A percentile compares a stretch with the other conserved stretches of the same genome.
Evolutionary conservation across 2,113 vertebrate genomes (phyloP).

Genomic region (Coptodon rendalli): DNA sequence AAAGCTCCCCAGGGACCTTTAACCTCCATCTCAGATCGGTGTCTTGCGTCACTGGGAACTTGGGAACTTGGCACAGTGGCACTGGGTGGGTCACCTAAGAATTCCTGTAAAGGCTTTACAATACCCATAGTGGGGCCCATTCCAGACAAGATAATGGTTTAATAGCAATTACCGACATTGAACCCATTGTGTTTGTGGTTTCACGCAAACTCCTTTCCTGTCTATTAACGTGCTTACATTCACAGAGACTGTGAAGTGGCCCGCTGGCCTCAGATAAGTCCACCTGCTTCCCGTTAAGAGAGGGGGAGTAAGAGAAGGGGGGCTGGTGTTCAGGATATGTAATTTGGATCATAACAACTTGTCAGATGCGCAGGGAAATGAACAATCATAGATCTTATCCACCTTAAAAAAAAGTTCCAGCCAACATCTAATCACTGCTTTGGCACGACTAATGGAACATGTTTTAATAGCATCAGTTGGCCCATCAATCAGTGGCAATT

Average conservation of each 20-base stretch:
- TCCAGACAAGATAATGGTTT: neutral
- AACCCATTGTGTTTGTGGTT: slow-evolving; percentile 38
- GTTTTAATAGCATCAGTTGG: neutral
- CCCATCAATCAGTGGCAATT: slow-evolving; percentile 10
- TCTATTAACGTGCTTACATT: neutral
- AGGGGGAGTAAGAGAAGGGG: neutral
- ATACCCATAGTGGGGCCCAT: neutral
- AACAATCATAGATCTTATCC: neutral
- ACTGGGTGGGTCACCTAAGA: neutral
- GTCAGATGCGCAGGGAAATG: neutral
- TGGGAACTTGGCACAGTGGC: slow-evolving; percentile 9
- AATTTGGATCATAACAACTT: neutral
- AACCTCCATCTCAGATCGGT: neutral
- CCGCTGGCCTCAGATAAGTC: slow-evolving; percentile 13
- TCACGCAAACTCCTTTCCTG: slow-evolving; percentile 40
- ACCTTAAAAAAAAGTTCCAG: neutral
- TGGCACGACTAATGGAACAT: neutral
- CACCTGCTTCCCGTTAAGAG: slow-evolving; percentile 34
- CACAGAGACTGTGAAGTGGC: neutral
- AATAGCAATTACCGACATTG: neutral
- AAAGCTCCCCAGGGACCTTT: slow-evolving; percentile 6
- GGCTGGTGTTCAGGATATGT: slow-evolving; percentile 16
- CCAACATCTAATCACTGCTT: neutral
- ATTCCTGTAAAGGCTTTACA: neutral
- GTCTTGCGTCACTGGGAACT: slow-evolving; percentile 54